These are phyloP conservation scores for Petrocephalus zakoni DNA, from an alignment of 2,113 vertebrate species.

Conservation along the genomic window DNA sequence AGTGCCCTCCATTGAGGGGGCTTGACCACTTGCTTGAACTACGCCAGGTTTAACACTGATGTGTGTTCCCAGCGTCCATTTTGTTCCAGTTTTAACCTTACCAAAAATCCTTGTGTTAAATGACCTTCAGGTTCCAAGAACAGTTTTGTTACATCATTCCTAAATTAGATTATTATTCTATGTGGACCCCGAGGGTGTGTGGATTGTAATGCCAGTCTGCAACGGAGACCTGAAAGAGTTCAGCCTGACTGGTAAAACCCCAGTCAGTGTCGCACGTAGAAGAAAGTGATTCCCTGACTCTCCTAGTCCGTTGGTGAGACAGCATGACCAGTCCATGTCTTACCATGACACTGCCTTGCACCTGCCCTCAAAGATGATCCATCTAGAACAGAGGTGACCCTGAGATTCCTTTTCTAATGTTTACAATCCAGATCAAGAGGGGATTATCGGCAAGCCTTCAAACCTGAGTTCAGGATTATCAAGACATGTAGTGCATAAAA, in stretches of 20 bases:
- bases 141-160: background rate
- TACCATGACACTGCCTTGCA: background rate
- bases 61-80: background rate
- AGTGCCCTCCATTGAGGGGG: background rate
- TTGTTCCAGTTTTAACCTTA: background rate
- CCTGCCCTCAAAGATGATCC: background rate
- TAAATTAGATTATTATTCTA: background rate
- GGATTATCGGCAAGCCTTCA: background rate
- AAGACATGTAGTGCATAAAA: background rate
- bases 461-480: background rate
- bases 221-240: background rate
- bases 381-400: background rate
- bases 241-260: background rate
- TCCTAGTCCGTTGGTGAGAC: background rate
- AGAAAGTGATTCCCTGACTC: background rate
- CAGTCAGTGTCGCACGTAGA: background rate
- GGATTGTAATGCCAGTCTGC: no score
- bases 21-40: background rate
- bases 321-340: background rate
- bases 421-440: background rate
- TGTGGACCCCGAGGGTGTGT: background rate
- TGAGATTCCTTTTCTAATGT: background rate
- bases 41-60: background rate
- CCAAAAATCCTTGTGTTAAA: background rate
- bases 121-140: background rate